Evolutionary conservation across 2,888 invertebrate species (phyloP), one percentile per base, ranked within the genome.

Genomic region (Drosophila fungiperda): DNA sequence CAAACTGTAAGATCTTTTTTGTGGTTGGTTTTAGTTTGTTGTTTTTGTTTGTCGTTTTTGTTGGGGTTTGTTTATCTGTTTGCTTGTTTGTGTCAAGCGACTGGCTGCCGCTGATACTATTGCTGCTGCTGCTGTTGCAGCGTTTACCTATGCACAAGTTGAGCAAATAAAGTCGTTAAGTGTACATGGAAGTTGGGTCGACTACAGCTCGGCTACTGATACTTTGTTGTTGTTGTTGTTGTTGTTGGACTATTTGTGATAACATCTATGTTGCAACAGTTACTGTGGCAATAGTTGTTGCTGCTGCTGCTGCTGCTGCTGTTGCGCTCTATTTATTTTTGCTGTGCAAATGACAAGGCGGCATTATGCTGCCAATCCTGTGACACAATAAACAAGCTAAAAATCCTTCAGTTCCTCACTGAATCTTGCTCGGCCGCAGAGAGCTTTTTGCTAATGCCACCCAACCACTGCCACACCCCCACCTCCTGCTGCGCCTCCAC

Each of bases 351-450:
- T 82, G 85, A 82, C 82, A 82, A 84, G 69, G 73, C 73, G 84
- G 82, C 82, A 88, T 90, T 88, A 86, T 88, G 80, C 89, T 85
- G 90, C 90, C 90, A 85, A 85, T 85, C 90, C 89, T 69, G 69
- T 76, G 73, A 90, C 85, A 90, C 68, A 89, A 85, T 85, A 90
- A 85, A 85, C 85, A 85, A 82, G 90, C 90, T 78, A 68, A 68
- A 72, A 69, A 78, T 69, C 70, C 63, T 65, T 58, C 58, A 53
- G 63, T 52, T 40, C 52, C 49, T 50, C 38, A 45, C 42, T 57
- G 52, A 38, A 23, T 23, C 58, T 38, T 50, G 17, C 17, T 45
- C 36, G 38, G 65, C 38, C 52, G 49, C 67, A 45, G 38, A 77
- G 57, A 64, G 69, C 76, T 73, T 68, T 57, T 58, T 58, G 61